Conservation (phyloP, 2,888 invertebrate species). For the Clostera curtula region DNA sequence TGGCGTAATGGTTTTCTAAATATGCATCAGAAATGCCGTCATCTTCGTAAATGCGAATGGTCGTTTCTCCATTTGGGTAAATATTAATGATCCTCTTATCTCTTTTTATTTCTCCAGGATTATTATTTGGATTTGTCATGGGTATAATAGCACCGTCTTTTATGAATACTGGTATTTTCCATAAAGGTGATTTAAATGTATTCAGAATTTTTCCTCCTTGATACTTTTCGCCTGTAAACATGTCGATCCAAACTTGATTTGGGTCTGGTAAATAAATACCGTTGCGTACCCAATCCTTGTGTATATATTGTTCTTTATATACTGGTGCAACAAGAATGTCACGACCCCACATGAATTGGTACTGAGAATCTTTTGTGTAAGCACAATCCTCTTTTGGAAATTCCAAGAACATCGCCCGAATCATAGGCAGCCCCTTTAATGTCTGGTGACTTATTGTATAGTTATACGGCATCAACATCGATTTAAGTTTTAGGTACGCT, state of each 20-base stretch:
- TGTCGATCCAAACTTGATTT: slow-evolving; percentile 56
- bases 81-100: slow-evolving; percentile 43
- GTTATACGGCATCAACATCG: slow-evolving; percentile 61
- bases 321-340: slow-evolving; percentile 57
- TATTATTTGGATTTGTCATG: slow-evolving; percentile 56
- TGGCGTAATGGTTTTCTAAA: slow-evolving; percentile 34
- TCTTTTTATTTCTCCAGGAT: slow-evolving; percentile 47
- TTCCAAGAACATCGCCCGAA: slow-evolving; percentile 63
- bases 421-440: slow-evolving; percentile 50
- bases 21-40: slow-evolving; percentile 53
- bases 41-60: slow-evolving; percentile 55
- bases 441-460: slow-evolving; percentile 53
- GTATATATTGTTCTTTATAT: slow-evolving; percentile 30
- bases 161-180: slow-evolving; percentile 61
- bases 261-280: slow-evolving; percentile 49
- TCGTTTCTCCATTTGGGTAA: slow-evolving; percentile 44
- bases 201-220: slow-evolving; percentile 58
- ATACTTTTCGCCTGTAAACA: slow-evolving; percentile 56
- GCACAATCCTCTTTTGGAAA: slow-evolving; percentile 43
- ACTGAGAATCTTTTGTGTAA: slow-evolving; percentile 54
- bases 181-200: slow-evolving; percentile 44
- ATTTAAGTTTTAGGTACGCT: slow-evolving; percentile 61
- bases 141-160: slow-evolving; percentile 61
- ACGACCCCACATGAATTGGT: slow-evolving; percentile 69
- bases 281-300: slow-evolving; percentile 34